Conservation (phyloP, 2,113 vertebrate species). For the Cariama cristata region DNA sequence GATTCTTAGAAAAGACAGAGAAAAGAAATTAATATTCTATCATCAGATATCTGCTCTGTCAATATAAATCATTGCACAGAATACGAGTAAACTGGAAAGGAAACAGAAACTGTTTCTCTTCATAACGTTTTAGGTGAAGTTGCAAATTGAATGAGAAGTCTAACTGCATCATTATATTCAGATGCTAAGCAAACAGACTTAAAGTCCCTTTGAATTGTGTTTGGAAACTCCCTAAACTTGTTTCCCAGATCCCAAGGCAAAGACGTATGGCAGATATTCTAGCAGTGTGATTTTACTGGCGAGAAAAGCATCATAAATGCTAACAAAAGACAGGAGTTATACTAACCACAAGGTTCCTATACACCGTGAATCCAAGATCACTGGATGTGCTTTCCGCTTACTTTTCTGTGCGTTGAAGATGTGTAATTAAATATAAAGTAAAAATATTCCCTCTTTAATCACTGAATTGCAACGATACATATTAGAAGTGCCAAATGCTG, state of each 20-base stretch:
- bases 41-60: neutral
- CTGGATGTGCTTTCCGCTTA: neutral
- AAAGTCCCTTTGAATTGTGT: neutral
- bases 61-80: neutral
- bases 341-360: neutral
- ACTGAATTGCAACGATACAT: neutral
- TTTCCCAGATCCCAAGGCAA: neutral
- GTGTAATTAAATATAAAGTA: neutral
- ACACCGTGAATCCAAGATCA: neutral
- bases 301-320: neutral
- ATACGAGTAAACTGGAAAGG: neutral
- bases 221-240: neutral
- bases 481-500: neutral
- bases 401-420: neutral
- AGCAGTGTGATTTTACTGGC: neutral
- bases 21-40: neutral
- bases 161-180: slow-evolving; percentile 1
- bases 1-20: neutral
- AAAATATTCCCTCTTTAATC: neutral
- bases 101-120: neutral
- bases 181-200: neutral
- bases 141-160: neutral
- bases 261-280: neutral
- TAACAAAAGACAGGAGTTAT: neutral
- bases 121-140: neutral